Evolutionary conservation across 2,888 invertebrate species (phyloP).

Genomic region (Drosophila limbata): DNA sequence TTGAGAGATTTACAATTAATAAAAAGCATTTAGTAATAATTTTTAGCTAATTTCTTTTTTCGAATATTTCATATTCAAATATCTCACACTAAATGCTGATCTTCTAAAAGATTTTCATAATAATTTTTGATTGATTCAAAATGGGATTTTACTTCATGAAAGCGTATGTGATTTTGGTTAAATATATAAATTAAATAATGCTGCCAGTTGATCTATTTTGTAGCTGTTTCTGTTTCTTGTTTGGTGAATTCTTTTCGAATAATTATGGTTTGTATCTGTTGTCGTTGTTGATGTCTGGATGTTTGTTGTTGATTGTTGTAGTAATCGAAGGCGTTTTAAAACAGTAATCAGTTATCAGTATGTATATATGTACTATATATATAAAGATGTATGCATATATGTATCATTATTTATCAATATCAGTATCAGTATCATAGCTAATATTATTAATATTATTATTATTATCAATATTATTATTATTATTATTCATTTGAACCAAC

Average conservation of each 20-base stretch:
- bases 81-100: not conserved
- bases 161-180: slow-evolving; percentile 35
- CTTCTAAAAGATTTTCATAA: not conserved
- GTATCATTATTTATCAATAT: slow-evolving; percentile 63
- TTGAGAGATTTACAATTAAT: too few relatives aligned
- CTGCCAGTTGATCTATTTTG: slow-evolving; percentile 42
- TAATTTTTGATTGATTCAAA: not conserved
- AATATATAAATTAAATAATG: slow-evolving; percentile 34
- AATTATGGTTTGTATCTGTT: slow-evolving; percentile 33
- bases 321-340: slow-evolving; percentile 72
- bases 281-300: slow-evolving; percentile 26
- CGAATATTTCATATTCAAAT: not conserved
- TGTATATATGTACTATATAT: slow-evolving; percentile 55
- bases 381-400: slow-evolving; percentile 49
- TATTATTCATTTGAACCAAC: slow-evolving; percentile 85
- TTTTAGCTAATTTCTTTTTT: too few relatives aligned
- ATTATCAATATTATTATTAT: slow-evolving; percentile 46
- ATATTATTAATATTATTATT: slow-evolving; percentile 44
- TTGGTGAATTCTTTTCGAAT: slow-evolving; percentile 2
- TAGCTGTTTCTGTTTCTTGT: slow-evolving; percentile 28
- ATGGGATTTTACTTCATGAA: slow-evolving; percentile 36
- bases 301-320: slow-evolving; percentile 30
- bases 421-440: slow-evolving; percentile 60
- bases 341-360: slow-evolving; percentile 69
- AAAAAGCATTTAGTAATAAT: not conserved